Evolutionary conservation across 2,113 vertebrate genomes (phyloP).

Genomic region (Fregata magnificens): DNA sequence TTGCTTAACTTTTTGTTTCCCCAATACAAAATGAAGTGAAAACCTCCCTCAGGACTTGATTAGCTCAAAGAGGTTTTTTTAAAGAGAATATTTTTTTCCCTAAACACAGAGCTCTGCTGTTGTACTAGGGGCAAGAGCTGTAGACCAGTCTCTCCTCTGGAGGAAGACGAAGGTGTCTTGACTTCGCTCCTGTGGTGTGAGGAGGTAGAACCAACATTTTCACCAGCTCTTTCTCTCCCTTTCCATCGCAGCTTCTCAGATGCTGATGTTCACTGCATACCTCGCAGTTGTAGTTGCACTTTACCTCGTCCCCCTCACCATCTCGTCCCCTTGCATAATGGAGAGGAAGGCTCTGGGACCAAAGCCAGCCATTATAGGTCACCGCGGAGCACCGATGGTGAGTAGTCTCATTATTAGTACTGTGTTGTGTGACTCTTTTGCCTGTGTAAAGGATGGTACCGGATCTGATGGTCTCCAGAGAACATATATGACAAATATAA

Average conservation of each 20-base stretch:
- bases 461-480: neutral
- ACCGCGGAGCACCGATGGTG: slow-evolving; percentile 92
- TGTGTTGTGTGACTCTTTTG: neutral
- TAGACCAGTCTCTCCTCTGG: neutral
- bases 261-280: slow-evolving; percentile 81
- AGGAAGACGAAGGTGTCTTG: neutral
- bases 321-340: slow-evolving; percentile 96
- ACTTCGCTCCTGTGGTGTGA: accelerated
- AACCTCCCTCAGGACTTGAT: neutral
- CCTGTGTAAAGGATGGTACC: neutral
- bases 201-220: neutral
- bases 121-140: neutral
- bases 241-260: slow-evolving; percentile 80
- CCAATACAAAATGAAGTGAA: neutral
- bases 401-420: neutral
- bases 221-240: neutral
- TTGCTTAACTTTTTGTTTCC: neutral
- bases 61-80: neutral
- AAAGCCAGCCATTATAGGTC: slow-evolving; percentile 86
- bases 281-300: slow-evolving; percentile 79
- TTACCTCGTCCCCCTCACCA: slow-evolving; percentile 87
- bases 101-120: neutral
- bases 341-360: slow-evolving; percentile 81
- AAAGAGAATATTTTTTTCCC: neutral
- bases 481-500: neutral